Evolutionary conservation across 2,888 invertebrate species (phyloP).

Genomic region (Horisme vitalbata): DNA sequence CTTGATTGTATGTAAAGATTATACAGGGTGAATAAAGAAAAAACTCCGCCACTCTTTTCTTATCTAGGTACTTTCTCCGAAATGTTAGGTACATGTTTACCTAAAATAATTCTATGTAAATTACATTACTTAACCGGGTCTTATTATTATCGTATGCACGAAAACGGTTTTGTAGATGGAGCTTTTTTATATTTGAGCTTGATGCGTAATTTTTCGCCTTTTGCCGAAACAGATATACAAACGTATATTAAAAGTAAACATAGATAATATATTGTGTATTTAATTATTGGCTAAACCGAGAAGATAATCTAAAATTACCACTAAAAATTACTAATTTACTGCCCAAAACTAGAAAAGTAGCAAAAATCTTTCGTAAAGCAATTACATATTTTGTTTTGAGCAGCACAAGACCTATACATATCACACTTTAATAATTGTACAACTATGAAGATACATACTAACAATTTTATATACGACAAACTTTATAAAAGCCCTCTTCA

Average conservation of each 20-base stretch:
- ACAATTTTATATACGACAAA: slow-evolving; percentile 6
- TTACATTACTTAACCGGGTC: too few relatives aligned
- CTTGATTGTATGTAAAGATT: too few relatives aligned
- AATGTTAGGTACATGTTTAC: too few relatives aligned
- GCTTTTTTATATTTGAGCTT: slow-evolving; percentile 3
- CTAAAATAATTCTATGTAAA: too few relatives aligned
- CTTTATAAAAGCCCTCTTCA: too few relatives aligned
- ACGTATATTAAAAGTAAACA: slow-evolving; percentile 15
- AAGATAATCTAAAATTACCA: slow-evolving; percentile 3
- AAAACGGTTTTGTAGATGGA: too few relatives aligned
- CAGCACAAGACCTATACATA: slow-evolving; percentile 28
- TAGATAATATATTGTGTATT: slow-evolving; percentile 5
- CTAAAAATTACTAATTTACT: slow-evolving; percentile 16
- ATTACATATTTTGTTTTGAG: slow-evolving; percentile 17
- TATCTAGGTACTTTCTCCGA: too few relatives aligned
- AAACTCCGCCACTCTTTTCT: too few relatives aligned
- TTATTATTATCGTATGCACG: too few relatives aligned
- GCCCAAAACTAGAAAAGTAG: slow-evolving; percentile 21
- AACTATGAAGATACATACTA: background rate
- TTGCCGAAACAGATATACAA: slow-evolving; percentile 9
- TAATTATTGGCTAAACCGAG: background rate
- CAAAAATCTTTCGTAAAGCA: slow-evolving; percentile 25
- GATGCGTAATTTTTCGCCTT: slow-evolving; percentile 8
- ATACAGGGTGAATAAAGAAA: too few relatives aligned
- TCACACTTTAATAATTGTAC: slow-evolving; percentile 39